Base-by-base conservation (phyloP, 2,888 invertebrate genomes). In the Calameuta pallipes region DNA sequence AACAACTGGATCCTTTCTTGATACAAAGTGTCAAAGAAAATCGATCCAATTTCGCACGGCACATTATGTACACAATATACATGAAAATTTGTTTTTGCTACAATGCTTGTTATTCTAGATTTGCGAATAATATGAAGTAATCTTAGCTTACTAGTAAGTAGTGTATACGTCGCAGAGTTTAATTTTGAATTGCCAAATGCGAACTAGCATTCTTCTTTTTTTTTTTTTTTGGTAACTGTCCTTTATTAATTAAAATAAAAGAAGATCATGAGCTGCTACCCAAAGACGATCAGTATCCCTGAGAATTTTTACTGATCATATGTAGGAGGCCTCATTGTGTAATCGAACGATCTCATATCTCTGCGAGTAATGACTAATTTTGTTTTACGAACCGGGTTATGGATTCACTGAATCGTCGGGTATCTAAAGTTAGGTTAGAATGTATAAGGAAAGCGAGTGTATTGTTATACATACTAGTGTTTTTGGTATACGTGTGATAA, bases 51-150 rank as follows among this genome's bases (percentile, higher is more conserved):
- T 76, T 70, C 37, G 56, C 80, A 78, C 70, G 76, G 74, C 76
- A 76, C 77, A 82, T 82, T 83, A 84, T 84, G 79, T 84, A 84
- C 83, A 84, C 81, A 84, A 84, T 84, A 82, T 84, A 84, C 84
- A 84, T 79, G 77, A 81, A 76, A 75, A 81, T 82, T 80, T 80
- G 56, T 75, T 79, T 79, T 73, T 15, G 33, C 75, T 36, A 75
- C 74, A 73, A 23, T 11, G n/a, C 71, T 70, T 31, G 23, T 71
- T 74, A 69, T 41, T 73, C 68, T 41, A 76, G 23, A 30, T 68
- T 76, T 73, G 23, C 23, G 23, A 56, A 56, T 56, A 56, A 56
- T 23, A 56, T 56, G 15, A 56, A 23, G 23, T 56, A 23, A 56
- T 9, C 23, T 56, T 56, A 56, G 23, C 2, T 56, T 23, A 23